Conservation (phyloP, 1,140 invertebrate species). For the Drosophila ogumai region DNA sequence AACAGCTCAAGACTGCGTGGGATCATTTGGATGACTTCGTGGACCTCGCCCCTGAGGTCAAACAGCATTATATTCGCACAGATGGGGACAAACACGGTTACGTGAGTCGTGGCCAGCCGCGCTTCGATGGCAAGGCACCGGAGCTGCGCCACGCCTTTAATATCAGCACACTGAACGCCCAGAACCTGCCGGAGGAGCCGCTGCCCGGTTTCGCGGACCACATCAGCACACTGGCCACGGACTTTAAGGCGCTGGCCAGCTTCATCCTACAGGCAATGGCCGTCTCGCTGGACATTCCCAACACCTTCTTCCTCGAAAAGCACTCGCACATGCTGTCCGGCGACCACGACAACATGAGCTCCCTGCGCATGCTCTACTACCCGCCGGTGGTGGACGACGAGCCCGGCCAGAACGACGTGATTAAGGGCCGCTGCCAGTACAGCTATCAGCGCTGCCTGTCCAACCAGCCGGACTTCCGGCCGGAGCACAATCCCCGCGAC, state of each 20-base stretch:
- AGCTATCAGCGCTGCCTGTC: conserved; percentile 84
- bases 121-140: conserved; percentile 87
- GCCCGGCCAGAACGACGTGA: conserved; percentile 73
- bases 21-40: conserved; percentile 89
- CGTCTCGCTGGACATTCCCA: conserved; percentile 85
- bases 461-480: conserved; percentile 79
- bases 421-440: conserved; percentile 82
- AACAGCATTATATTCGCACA: conserved; percentile 87
- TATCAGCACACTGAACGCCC: conserved; percentile 87
- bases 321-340: conserved; percentile 88
- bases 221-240: conserved; percentile 87
- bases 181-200: conserved; percentile 88
- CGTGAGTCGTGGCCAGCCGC: conserved; percentile 86
- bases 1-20: conserved; percentile 88
- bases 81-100: conserved; percentile 88
- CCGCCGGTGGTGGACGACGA: conserved; percentile 88
- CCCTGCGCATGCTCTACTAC: conserved; percentile 88
- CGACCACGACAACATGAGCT: conserved; percentile 88
- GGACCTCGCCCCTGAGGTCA: conserved; percentile 87
- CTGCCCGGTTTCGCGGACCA: conserved; percentile 88
- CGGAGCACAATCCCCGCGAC: conserved; percentile 75
- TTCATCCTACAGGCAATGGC: conserved; percentile 89
- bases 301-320: conserved; percentile 86
- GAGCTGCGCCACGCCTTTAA: conserved; percentile 89
- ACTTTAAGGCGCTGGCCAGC: conserved; percentile 89